phyloP scores from a whole-genome alignment of 2,888 invertebrate species.

The Folsomia manolachei region DNA sequence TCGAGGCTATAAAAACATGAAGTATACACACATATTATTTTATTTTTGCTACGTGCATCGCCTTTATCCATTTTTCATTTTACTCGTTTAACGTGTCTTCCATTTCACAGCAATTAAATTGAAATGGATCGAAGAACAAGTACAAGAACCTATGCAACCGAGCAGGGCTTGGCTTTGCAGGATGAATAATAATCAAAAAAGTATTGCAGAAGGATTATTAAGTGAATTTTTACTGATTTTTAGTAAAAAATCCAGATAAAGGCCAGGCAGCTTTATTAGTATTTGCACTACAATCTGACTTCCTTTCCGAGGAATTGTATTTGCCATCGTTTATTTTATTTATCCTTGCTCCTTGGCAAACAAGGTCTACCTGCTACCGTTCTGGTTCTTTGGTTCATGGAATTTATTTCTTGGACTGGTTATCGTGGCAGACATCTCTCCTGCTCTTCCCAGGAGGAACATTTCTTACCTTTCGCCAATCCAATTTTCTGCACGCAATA shows the following conservation, averaged over 20 bases:
- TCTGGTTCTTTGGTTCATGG: conserved; percentile 19
- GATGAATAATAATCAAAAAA: conserved; percentile 18
- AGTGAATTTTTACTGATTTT: conserved; percentile 15
- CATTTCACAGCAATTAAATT: conserved; percentile 9
- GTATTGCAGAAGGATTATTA: conserved; percentile 13
- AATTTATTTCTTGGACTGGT: conserved; percentile 14
- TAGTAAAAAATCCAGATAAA: conserved; percentile 19
- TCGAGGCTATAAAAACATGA: conserved; percentile 5
- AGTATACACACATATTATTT: no score
- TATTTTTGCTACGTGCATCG: no score
- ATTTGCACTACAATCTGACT: conserved; percentile 13
- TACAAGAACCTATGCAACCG: conserved; percentile 11
- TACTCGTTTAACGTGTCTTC: background rate
- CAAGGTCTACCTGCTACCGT: no score
- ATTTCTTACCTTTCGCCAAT: conserved; percentile 43
- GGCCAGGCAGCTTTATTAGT: conserved; percentile 23
- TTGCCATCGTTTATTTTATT: conserved; percentile 1
- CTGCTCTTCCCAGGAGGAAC: conserved; percentile 34
- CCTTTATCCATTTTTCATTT: background rate
- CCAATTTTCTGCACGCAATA: conserved; percentile 50
- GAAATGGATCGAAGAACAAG: conserved; percentile 17
- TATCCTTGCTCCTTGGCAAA: background rate
- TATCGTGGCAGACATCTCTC: conserved; percentile 41
- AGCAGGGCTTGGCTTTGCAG: conserved; percentile 9
- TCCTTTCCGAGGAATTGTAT: conserved; percentile 4